Base-by-base conservation (phyloP, 2,888 invertebrate species). In the Hemaris fuciformis region DNA sequence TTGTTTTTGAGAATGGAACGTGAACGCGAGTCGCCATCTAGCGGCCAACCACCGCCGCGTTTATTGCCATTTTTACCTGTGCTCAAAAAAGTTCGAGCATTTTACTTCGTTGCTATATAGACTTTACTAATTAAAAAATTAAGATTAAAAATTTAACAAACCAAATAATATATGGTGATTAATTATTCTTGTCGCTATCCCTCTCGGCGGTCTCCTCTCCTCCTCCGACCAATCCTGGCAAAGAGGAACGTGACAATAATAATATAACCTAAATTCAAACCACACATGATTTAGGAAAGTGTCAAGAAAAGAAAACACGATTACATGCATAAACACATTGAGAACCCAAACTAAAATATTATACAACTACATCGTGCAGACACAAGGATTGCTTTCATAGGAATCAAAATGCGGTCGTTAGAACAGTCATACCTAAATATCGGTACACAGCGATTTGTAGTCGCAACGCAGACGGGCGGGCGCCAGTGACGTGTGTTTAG, bases 121-220 rank as follows among this genome's bases (percentile, higher is more conserved):
- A 27, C 3, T 22, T 45, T 18, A 18, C 27, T 10, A 31, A 18
- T 13, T 2, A 65, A 18, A 57, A 62, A 53, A 59, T 34, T 22
- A 8, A n/a, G n/a, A n/a, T n/a, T n/a, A 23, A 3, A 13, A 8
- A 15, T 38, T 34, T 20, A 31, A 74, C 75, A 72, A 82, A 93
- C 93, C 93, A 84, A 93, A 93, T 66, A 93, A 88, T 71, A 93
- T 93, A 76, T 93, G 93, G 76, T 93, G 93, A 77, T 93, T 93
- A 80, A 93, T 93, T 71, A 93, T 93, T 83, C 93, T 91, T 77
- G 93, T 93, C 64, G 93, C 93, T 79, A 93, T 93, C 73, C 93
- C 93, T 70, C 93, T 85, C 75, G 93, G 93, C 62, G 93, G 93
- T 67, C 72, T 86, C 84, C 83, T 92, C 84, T 93, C 93, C 80